Base-by-base conservation (phyloP, 2,113 vertebrate genomes). In the Meriones unguiculatus region DNA sequence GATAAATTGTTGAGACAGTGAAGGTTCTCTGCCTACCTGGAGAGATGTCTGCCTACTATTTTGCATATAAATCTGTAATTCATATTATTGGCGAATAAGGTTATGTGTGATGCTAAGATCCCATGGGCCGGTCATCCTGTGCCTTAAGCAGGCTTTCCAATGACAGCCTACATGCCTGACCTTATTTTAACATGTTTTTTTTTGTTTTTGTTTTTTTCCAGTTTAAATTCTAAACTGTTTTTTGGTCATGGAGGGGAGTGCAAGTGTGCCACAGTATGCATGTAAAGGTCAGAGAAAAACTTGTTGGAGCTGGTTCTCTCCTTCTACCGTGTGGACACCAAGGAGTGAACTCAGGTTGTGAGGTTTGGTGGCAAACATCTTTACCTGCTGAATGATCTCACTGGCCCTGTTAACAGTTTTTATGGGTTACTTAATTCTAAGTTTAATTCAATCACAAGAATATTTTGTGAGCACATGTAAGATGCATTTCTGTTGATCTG, bases 51-150 rank as follows among this genome's bases (percentile, higher is more conserved):
- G 20, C 17, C 14, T 88, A 69, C 13, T 90, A 28, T 78, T 92
- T 84, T 84, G 25, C 82, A 32, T 76, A 50, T 94, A 59, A 97
- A 85, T 73, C 20, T 94, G 52, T 50, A 95, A 94, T 77, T 92
- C 17, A 38, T 67, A 84, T 90, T 87, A 15, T 38, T 54, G 41
- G 50, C 54, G 46, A 92, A 88, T 73, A 72, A 62, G 32, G 35
- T 46, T 92, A 14, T 38, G 2, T 78, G 64, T 64, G 67, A 32
- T 70, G 52, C 7, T 93, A 73, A 76, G 41, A 52, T 90, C 86
- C 85, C 35, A 32, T 10, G 52, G 54, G 59, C 4, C 50, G 80
- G 64, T 52, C 62, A 70, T 52, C 65, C 38, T 76, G 82, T 41
- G 25, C 64, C 46, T 86, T 92, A 92, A 96, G 84, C 22, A 90